Percentiles rank a stretch among this genome's conserved stretches.
Conservation (phyloP, 2,888 invertebrate species). For the Eristalinus aeneus region DNA sequence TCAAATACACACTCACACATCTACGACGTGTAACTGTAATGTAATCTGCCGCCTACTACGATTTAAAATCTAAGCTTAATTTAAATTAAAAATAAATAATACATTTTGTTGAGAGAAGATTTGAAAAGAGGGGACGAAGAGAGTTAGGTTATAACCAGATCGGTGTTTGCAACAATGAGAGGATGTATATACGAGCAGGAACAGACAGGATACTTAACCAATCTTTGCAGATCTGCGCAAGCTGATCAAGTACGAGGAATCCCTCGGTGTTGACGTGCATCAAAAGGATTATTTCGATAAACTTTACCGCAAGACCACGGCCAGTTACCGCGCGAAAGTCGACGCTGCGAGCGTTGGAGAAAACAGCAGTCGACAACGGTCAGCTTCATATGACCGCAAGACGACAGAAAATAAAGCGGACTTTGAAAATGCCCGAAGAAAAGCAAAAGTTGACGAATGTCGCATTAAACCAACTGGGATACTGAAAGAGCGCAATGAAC, state of each 20-base stretch:
- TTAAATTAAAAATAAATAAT: slow-evolving; percentile 28
- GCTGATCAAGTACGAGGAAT: slow-evolving; percentile 79
- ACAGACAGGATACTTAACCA: slow-evolving; percentile 43
- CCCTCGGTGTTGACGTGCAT: slow-evolving; percentile 74
- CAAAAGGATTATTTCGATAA: slow-evolving; percentile 76
- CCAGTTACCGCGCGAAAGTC: slow-evolving; percentile 80
- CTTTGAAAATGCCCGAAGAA: slow-evolving; percentile 1
- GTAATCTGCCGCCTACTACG: slow-evolving; percentile 59
- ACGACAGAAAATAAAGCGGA: slow-evolving; percentile 13
- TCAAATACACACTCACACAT: not conserved
- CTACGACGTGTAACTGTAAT: slow-evolving; percentile 58
- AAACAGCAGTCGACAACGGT: not conserved
- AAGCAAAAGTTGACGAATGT: not conserved
- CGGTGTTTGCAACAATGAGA: slow-evolving; percentile 13
- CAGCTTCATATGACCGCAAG: not conserved
- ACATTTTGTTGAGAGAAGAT: slow-evolving; percentile 36
- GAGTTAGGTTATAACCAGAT: slow-evolving; percentile 36
- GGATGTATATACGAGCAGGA: slow-evolving; percentile 46
- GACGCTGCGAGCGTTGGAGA: slow-evolving; percentile 29
- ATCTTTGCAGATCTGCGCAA: slow-evolving; percentile 77
- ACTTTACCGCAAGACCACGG: slow-evolving; percentile 79
- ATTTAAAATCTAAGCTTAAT: slow-evolving; percentile 45
- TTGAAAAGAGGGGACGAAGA: slow-evolving; percentile 29
- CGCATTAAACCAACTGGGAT: not conserved
- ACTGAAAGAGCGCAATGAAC: slow-evolving; percentile 18